phyloP scores from a whole-genome alignment of 2,888 invertebrate genomes.

The Parthenolecanium corni region DNA sequence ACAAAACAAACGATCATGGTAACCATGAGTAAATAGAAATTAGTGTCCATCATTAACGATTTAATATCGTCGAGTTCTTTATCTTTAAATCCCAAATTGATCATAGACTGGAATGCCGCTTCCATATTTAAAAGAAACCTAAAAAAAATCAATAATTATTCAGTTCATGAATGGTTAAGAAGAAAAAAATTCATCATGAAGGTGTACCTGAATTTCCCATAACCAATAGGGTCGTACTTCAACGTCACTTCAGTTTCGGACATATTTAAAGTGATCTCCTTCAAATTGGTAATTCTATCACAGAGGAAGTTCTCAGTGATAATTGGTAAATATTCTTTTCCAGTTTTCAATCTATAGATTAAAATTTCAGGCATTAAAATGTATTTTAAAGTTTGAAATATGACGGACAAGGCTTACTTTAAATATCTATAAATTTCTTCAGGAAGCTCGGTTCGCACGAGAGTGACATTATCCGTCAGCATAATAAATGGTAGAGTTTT shows the following conservation, averaged over 20 bases:
- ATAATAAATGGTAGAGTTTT: constrained; percentile 61
- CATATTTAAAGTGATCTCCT: constrained; percentile 57
- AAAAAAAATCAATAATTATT: constrained; percentile 25
- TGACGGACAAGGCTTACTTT: constrained; percentile 40
- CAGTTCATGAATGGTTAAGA: neutral
- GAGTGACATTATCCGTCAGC: constrained; percentile 57
- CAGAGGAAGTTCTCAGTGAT: constrained; percentile 72
- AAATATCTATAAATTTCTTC: constrained; percentile 43
- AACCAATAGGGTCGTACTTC: constrained; percentile 53
- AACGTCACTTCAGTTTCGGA: constrained; percentile 55
- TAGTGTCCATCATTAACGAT: constrained; percentile 90
- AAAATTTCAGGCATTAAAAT: constrained; percentile 11
- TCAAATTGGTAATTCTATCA: constrained; percentile 62
- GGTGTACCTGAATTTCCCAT: constrained; percentile 34
- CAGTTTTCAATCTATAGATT: constrained; percentile 47
- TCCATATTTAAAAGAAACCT: constrained; percentile 66
- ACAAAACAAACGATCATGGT: constrained; percentile 83
- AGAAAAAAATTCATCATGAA: neutral
- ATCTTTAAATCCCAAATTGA: constrained; percentile 70
- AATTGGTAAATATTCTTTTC: constrained; percentile 64
- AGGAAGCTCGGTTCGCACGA: constrained; percentile 56
- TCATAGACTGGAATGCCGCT: constrained; percentile 57
- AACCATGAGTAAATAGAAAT: constrained; percentile 75
- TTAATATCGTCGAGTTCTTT: constrained; percentile 96
- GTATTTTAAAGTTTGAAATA: neutral